These are phyloP conservation scores for Coleophora flavipennella DNA, from an alignment of 2,888 invertebrate genomes.

Conservation along the genomic window DNA sequence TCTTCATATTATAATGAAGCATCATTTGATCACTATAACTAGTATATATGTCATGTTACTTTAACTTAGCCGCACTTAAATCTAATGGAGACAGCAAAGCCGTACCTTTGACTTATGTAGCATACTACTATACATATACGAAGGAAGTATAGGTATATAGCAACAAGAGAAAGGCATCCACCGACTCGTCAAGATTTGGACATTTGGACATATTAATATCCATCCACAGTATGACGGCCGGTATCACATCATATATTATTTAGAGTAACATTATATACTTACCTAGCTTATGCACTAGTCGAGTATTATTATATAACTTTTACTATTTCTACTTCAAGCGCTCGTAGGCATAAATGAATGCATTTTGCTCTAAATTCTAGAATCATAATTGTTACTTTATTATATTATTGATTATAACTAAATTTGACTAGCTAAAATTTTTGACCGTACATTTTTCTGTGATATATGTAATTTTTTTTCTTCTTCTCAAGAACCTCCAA, in stretches of 20 bases:
- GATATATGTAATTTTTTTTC: constrained; percentile 30
- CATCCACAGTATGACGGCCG: constrained; percentile 17
- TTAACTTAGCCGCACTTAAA: constrained; percentile 22
- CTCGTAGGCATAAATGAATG: constrained; percentile 47
- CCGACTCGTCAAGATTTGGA: constrained; percentile 19
- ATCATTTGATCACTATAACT: constrained; percentile 14
- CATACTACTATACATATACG: constrained; percentile 32
- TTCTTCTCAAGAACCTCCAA: constrained; percentile 34
- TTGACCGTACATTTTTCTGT: constrained; percentile 29
- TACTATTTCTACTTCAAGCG: constrained; percentile 40
- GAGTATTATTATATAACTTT: constrained; percentile 39
- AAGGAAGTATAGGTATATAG: constrained; percentile 50
- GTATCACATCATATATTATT: constrained; percentile 11
- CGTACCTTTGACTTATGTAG: constrained; percentile 21
- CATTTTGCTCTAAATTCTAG: constrained; percentile 36
- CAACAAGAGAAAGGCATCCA: constrained; percentile 46
- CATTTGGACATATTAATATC: background rate
- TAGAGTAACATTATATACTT: constrained; percentile 14
- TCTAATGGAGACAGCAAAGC: constrained; percentile 38
- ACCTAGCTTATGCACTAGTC: constrained; percentile 26
- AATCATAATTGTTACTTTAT: constrained; percentile 23
- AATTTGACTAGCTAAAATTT: constrained; percentile 63
- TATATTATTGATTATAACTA: constrained; percentile 41
- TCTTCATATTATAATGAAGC: constrained; percentile 38
- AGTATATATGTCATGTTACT: constrained; percentile 3